Evolutionary conservation across 1,140 invertebrate species (phyloP).

Genomic region (Atta colombica): DNA sequence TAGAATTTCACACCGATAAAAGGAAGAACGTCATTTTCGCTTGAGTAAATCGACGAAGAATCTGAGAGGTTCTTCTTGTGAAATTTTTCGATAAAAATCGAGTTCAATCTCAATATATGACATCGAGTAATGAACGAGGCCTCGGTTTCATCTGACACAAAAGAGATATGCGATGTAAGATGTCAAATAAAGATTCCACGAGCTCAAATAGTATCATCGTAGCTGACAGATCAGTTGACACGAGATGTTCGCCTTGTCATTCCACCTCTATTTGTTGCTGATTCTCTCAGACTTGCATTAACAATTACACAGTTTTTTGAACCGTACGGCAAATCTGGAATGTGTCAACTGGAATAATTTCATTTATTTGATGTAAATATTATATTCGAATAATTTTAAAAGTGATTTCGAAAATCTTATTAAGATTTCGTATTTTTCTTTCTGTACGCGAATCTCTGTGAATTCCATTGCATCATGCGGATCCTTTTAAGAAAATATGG

Average conservation of each 20-base stretch:
- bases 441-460: background rate
- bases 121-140: conserved; percentile 10
- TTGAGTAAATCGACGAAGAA: conserved; percentile 9
- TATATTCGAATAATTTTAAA: background rate
- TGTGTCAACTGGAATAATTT: conserved; percentile 1
- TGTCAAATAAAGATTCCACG: conserved; percentile 55
- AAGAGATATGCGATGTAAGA: conserved; percentile 57
- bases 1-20: conserved; percentile 6
- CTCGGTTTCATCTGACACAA: conserved; percentile 26
- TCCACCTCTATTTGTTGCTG: conserved; percentile 36
- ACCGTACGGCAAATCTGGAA: background rate
- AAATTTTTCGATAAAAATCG: conserved; percentile 57
- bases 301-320: background rate
- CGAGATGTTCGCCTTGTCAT: conserved; percentile 32
- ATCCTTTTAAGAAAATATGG: background rate
- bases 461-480: background rate
- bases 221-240: conserved; percentile 41
- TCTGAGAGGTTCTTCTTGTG: background rate
- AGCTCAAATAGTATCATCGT: conserved; percentile 59
- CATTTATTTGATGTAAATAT: background rate
- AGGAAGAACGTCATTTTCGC: background rate
- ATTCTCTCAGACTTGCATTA: background rate
- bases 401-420: background rate
- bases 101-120: conserved; percentile 24
- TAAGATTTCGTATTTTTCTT: background rate